Evolutionary conservation across 2,113 vertebrate species (phyloP).

Genomic region (Amblyopsis rosae): DNA sequence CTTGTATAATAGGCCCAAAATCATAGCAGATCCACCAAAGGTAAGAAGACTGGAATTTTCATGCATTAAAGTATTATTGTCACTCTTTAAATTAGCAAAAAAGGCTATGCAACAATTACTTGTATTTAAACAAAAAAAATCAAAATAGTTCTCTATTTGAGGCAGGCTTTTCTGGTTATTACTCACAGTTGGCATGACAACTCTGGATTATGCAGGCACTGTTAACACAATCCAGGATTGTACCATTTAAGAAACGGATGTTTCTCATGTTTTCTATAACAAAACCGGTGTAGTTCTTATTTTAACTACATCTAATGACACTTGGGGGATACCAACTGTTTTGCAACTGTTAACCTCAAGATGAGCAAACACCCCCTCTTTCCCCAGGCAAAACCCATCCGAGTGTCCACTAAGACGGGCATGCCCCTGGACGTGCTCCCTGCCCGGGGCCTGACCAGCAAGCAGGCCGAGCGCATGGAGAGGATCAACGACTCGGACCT

Average conservation of each 20-base stretch:
- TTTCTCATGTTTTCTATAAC: too few species aligned
- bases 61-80: neutral
- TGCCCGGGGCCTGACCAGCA: conserved; percentile 79
- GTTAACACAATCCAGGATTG: too few species aligned
- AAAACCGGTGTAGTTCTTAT: too few species aligned
- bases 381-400: conserved; percentile 81
- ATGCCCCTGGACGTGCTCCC: conserved; percentile 87
- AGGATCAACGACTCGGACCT: conserved; percentile 87
- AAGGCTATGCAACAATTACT: too few species aligned
- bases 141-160: too few species aligned
- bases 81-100: neutral
- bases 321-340: neutral
- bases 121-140: too few species aligned
- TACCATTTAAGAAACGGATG: too few species aligned
- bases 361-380: neutral
- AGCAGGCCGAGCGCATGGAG: conserved; percentile 87
- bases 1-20: conserved; percentile 92
- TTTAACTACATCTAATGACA: too few species aligned
- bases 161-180: too few species aligned
- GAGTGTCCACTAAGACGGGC: conserved; percentile 87
- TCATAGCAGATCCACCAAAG: conserved; percentile 89
- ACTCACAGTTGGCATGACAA: too few species aligned
- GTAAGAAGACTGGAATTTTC: conserved; percentile 62
- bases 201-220: too few species aligned
- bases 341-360: neutral